Conservation (phyloP, 2,797 vertebrate genomes). For the Cossypha niveicapilla region DNA sequence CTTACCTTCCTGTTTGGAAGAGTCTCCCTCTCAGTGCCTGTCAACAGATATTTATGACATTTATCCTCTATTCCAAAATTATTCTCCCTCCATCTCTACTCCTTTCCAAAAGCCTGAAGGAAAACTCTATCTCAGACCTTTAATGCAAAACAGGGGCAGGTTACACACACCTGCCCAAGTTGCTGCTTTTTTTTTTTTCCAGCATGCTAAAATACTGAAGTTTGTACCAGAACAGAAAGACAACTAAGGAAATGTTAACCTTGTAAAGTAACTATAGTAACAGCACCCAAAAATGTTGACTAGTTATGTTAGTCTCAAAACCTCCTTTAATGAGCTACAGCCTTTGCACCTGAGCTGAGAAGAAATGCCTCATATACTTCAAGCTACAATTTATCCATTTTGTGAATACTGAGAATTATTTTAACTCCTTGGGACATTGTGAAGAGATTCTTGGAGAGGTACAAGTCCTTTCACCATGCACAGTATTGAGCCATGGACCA, state of each 20-base stretch:
- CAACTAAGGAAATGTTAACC: not conserved
- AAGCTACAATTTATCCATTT: not conserved
- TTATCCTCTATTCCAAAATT: not conserved
- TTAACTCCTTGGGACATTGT: not conserved
- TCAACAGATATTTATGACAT: not conserved
- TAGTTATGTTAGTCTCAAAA: not conserved
- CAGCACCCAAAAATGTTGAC: not conserved
- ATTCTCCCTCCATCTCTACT: not conserved
- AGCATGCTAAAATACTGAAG: not conserved
- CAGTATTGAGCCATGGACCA: fast-evolving
- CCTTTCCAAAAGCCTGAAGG: not conserved
- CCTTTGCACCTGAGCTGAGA: not conserved
- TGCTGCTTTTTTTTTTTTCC: not conserved
- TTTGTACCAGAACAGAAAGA: not conserved
- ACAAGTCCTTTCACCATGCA: not conserved
- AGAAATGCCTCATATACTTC: not conserved
- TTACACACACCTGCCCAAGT: not conserved
- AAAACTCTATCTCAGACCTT: not conserved
- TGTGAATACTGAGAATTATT: not conserved
- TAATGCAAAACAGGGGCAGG: not conserved
- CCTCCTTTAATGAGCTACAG: not conserved
- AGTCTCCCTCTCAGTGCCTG: not conserved
- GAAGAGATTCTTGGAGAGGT: not conserved
- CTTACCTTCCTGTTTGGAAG: not conserved
- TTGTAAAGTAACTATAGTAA: not conserved